Evolutionary conservation across 2,113 vertebrate genomes (phyloP), one percentile per base, ranked within the genome.

Genomic region (Megaleporinus macrocephalus): DNA sequence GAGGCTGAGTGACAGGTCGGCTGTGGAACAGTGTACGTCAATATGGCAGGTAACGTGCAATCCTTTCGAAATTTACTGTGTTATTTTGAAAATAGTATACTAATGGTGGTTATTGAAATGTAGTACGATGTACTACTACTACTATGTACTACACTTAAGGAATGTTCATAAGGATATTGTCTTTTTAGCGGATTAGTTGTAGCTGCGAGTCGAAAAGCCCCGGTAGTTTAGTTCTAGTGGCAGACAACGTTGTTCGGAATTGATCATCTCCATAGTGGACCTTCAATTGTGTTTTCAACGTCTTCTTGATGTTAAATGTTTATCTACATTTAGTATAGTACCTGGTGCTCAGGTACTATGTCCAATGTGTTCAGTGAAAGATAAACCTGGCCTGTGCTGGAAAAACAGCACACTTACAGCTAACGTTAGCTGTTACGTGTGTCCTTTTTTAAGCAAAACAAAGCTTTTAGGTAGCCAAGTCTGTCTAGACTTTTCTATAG

Each of bases 1-100:
- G 18, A 10, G 16, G 20, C 5, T 44, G 91, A 93, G 87, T 93
- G 91, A 93, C 92, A 94, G 92, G 89, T 90, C 65, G 65, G 66
- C 74, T 24, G 66, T 70, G 11, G 90, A 81, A 89, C 73, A 84
- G 88, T 72, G 85, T 90, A 68, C 88, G 88, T 90, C 93, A 96
- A 96, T 93, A 96, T 96, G 96, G 95, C 94, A 90, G 91, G 94
- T 91, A 86, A 90, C 77, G 36, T 36, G 85, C 49, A 61, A 88
- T 86, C 86, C 26, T 86, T 77, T 4, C 10, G 3, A 72, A 80
- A 53, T 33, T 82, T 62, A 77, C 66, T 26, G 29, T 26, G 63
- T 75, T 41, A 24, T 62, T 76, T 81, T 53, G 33, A 81, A 18
- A 33, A 49, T 63, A 15, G 63, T 20, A 1, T 12, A 15, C 33